Evolutionary conservation across 2,888 invertebrate genomes (phyloP), one percentile per base, ranked within the genome.

Genomic region (Aleiodes testaceus): DNA sequence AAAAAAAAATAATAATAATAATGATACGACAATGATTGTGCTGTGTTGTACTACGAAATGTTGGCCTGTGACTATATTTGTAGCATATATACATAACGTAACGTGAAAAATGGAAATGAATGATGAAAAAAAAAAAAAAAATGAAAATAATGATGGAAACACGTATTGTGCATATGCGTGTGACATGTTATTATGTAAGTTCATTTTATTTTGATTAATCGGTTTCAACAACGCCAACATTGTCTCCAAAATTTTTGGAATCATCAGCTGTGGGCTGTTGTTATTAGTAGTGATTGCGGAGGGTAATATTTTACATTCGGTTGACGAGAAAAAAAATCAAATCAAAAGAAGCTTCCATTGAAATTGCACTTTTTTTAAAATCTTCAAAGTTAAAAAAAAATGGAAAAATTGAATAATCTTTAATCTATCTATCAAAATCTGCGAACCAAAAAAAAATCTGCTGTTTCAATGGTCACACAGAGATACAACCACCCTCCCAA

Each of bases 1-100:
- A 3, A 26, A 26, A 30, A 72, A 74, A 42, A 72, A 73, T n/a
- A 36, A 36, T 36, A 36, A 72, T 74, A 79, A 79, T 83, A 84
- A 84, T 81, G 80, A 86, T 85, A 84, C 82, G 85, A 87, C 84
- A 87, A 86, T 87, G 85, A 87, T 87, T 87, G 86, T 85, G 86
- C 86, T 87, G 86, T 86, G 86, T 85, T 87, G 85, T 86, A 86
- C 82, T 84, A 85, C 85, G 85, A 87, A 86, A 86, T 86, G 84
- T 87, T 87, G 86, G 87, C 87, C 87, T 86, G 87, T 87, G 85
- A 86, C 86, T 87, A 83, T 85, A 84, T 84, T 84, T 85, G 80
- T 86, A 84, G 80, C 79, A 74, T 75, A 75, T 72, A 74, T 64
- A 74, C 81, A 81, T 75, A 78, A 79, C 75, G 75, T 81, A 80